Conservation (phyloP, 2,888 invertebrate species). For the Cheilosia impressa region DNA sequence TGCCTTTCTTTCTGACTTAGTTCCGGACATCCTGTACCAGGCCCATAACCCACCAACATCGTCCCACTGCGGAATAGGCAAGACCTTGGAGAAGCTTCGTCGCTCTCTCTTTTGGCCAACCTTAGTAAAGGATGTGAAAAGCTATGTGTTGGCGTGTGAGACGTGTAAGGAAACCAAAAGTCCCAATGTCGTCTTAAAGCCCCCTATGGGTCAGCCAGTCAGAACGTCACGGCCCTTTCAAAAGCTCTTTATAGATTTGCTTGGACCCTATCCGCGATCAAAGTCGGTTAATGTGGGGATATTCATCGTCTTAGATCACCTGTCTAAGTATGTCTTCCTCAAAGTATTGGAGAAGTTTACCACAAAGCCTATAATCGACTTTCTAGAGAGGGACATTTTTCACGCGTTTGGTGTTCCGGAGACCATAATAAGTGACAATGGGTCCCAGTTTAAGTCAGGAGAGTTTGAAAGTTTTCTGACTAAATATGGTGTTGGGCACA, state of each 20-base stretch:
- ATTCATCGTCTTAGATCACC: background rate
- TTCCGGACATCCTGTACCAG: no score
- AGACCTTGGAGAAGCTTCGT: no score
- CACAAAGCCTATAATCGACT: constrained; percentile 10
- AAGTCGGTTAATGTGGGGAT: background rate
- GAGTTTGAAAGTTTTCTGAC: no score
- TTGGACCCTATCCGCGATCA: constrained; percentile 1
- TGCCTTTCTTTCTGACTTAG: no score
- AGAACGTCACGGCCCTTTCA: background rate
- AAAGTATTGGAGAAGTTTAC: no score
- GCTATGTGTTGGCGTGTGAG: no score
- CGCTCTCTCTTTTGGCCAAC: no score
- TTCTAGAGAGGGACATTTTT: constrained; percentile 68
- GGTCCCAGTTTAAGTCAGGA: constrained; percentile 4
- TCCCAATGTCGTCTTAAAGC: background rate
- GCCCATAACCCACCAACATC: no score
- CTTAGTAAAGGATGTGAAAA: no score
- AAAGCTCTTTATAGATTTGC: background rate
- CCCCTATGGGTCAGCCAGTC: background rate
- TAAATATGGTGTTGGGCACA: no score
- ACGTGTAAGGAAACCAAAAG: no score
- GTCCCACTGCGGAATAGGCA: no score
- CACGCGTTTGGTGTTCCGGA: constrained; percentile 76
- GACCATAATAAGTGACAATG: constrained; percentile 76
- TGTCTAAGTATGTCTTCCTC: background rate